These are phyloP conservation scores for Gnathonemus echidnorhynchus DNA, from an alignment of 2,113 vertebrate species.

Conservation along the genomic window DNA sequence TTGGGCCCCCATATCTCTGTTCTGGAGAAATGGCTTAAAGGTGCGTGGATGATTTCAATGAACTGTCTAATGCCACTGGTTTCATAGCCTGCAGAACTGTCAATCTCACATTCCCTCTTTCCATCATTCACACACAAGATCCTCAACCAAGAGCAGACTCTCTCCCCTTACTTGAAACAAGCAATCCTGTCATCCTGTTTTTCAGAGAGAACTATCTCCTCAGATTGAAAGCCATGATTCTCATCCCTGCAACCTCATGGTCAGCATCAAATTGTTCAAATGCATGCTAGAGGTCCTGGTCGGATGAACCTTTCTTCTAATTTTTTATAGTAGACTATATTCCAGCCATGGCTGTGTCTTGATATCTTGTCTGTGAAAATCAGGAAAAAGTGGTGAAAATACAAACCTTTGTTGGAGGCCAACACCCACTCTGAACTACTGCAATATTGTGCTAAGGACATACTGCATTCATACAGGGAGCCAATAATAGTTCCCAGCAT, in stretches of 20 bases:
- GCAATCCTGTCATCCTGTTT: neutral
- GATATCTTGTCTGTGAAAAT: neutral
- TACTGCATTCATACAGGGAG: neutral
- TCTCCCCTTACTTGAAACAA: neutral
- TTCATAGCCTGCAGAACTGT: neutral
- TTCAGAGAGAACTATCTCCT: neutral
- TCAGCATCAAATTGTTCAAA: neutral
- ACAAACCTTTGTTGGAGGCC: neutral
- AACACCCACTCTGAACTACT: neutral
- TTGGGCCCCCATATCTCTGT: neutral
- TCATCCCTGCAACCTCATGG: neutral
- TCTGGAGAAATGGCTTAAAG: neutral
- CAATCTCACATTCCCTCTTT: neutral
- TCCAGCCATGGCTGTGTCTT: neutral
- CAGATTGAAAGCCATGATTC: neutral
- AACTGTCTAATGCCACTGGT: neutral
- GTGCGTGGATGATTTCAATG: neutral
- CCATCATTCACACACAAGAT: neutral
- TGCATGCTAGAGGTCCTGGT: neutral
- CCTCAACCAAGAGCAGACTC: neutral
- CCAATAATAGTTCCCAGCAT: neutral
- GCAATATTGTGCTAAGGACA: neutral
- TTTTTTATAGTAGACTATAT: neutral
- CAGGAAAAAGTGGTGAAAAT: neutral
- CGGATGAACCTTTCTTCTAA: neutral